phyloP scores from a whole-genome alignment of 2,797 vertebrate species.

The Myripristis murdjan region DNA sequence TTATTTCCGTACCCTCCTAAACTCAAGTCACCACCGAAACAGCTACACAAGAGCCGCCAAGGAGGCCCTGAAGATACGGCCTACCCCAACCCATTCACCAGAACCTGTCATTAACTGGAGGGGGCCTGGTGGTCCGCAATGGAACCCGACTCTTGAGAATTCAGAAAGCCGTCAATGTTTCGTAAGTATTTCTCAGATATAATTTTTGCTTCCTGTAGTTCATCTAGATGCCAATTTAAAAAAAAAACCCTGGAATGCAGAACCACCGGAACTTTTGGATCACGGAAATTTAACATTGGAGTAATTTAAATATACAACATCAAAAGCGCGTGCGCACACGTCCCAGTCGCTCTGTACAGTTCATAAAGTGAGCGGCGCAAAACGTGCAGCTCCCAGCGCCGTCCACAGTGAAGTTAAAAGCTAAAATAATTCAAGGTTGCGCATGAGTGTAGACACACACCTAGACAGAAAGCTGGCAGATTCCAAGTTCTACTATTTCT shows the following conservation, averaged over 20 bases:
- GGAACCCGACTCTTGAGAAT: conserved; percentile 19
- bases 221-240: conserved; percentile 33
- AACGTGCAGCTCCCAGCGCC: not conserved
- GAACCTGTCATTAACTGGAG: conserved; percentile 56
- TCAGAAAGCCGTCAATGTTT: conserved; percentile 44
- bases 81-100: conserved; percentile 34
- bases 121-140: conserved; percentile 49
- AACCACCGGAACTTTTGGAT: not conserved
- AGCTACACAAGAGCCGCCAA: conserved; percentile 39
- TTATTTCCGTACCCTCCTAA: conserved; percentile 69
- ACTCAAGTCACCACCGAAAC: conserved; percentile 49
- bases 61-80: conserved; percentile 47
- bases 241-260: conserved; percentile 29
- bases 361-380: not conserved
- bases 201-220: conserved; percentile 30
- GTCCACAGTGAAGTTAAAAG: not conserved
- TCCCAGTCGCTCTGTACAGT: no score
- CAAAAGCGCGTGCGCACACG: no score
- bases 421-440: not conserved
- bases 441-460: not conserved
- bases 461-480: not conserved
- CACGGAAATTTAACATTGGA: not conserved
- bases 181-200: conserved; percentile 42
- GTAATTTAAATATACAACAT: not conserved
- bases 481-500: conserved; percentile 24